Evolutionary conservation across 35 echinoderm and acorn worm species (phyloP).

Genomic region (Amphiura filiformis): DNA sequence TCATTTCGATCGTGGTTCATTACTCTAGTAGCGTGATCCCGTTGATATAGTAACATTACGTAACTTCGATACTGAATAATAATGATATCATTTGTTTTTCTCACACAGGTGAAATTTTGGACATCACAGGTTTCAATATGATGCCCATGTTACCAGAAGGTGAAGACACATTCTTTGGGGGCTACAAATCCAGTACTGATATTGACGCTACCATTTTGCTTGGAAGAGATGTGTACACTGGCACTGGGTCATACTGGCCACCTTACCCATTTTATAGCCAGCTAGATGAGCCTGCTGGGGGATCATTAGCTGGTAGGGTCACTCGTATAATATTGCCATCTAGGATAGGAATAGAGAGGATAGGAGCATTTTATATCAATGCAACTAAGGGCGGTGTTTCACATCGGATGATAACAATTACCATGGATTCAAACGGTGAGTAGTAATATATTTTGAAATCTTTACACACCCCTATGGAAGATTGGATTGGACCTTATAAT

Average conservation of each 20-base stretch:
- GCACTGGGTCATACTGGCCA: neutral
- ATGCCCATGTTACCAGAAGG: neutral
- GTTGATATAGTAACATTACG: no score
- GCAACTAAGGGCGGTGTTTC: neutral
- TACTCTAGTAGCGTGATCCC: no score
- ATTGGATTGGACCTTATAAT: no score
- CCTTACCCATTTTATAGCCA: neutral
- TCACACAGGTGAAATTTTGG: neutral
- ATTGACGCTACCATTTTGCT: neutral
- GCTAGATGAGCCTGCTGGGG: neutral
- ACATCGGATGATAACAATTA: neutral
- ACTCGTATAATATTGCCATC: neutral
- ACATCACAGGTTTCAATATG: neutral
- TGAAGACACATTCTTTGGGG: neutral
- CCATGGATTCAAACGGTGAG: neutral
- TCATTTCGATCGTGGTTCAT: no score
- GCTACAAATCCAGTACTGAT: neutral
- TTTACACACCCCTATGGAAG: no score
- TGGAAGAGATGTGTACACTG: neutral
- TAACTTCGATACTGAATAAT: no score
- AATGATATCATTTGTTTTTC: no score
- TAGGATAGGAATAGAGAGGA: neutral
- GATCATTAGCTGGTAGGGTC: neutral
- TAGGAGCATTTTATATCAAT: neutral
- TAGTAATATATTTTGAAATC: no score